Base-by-base conservation (phyloP, 2,888 invertebrate genomes). In the Caradrina kadenii region DNA sequence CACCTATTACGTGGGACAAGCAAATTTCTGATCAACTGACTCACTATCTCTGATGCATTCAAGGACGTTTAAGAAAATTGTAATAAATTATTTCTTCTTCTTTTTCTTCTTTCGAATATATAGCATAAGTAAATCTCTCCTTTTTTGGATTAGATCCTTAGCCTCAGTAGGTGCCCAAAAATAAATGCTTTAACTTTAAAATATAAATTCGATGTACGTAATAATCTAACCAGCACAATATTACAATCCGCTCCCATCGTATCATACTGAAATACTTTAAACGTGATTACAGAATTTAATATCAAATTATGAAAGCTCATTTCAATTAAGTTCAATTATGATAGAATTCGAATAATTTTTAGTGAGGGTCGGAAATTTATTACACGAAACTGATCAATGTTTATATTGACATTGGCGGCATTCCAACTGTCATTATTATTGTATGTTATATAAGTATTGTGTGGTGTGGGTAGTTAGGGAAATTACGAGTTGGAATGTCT, bases 251-350 rank as follows among this genome's bases (percentile, higher is more conserved):
- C 21, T n/a, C 19, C 26, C 2, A 53, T 8, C 31, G 1, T 59
- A 56, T 42, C 39, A n/a, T 31, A 53, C 39, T 31, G 21, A 70
- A 70, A 69, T 69, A 67, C 39, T 70, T 65, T 45, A 62, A 69
- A 81, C 60, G 67, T 73, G 42, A 73, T 73, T 69, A 73, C 61
- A 65, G 55, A 70, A 69, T 80, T 69, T 65, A 77, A 70, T 63
- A 66, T 68, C 60, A 15, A 69, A 80, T 82, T 77, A 77, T 62
- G 69, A 66, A 73, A 71, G 53, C 65, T 79, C 70, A 68, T 80
- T 79, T 79, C 70, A 73, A 82, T 75, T 75, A 75, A 62, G 60
- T 73, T 60, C 70, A 78, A 79, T 76, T 73, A 73, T 65, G 65
- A 70, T 73, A 67, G 55, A 69, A 76, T 73, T 73, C 50, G 54